phyloP scores from a whole-genome alignment of 2,888 invertebrate genomes.

The Tetrapedia diversipes region DNA sequence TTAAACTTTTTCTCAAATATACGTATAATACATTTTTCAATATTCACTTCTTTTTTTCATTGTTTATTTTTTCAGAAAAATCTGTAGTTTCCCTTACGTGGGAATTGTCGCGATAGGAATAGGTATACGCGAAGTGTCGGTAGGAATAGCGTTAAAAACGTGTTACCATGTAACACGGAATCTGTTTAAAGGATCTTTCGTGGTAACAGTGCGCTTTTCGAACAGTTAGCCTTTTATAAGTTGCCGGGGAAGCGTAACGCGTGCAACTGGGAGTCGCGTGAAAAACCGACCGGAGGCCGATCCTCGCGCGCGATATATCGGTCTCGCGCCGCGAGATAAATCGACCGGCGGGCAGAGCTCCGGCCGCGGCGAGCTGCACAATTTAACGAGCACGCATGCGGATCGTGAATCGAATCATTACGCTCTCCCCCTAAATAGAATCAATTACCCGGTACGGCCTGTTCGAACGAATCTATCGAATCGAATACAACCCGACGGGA shows the following conservation, averaged over 20 bases:
- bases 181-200: not conserved
- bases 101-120: no score
- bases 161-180: no score
- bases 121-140: no score
- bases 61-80: no score
- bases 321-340: slow-evolving; percentile 2
- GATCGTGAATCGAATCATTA: slow-evolving; percentile 21
- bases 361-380: not conserved
- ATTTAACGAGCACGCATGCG: slow-evolving; percentile 9
- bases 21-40: no score
- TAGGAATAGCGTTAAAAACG: no score
- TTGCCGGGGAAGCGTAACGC: slow-evolving; percentile 5
- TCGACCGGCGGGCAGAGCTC: slow-evolving; percentile 4
- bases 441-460: not conserved
- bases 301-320: slow-evolving; percentile 14
- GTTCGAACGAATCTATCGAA: not conserved
- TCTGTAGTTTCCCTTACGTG: no score
- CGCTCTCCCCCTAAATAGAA: slow-evolving; percentile 11
- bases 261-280: not conserved
- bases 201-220: not conserved
- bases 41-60: no score
- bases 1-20: no score
- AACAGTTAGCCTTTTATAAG: slow-evolving; percentile 9
- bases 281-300: not conserved
- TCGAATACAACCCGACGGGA: not conserved